These are phyloP conservation scores for Xestia sexstrigata DNA, from an alignment of 2,888 invertebrate species.

Conservation along the genomic window DNA sequence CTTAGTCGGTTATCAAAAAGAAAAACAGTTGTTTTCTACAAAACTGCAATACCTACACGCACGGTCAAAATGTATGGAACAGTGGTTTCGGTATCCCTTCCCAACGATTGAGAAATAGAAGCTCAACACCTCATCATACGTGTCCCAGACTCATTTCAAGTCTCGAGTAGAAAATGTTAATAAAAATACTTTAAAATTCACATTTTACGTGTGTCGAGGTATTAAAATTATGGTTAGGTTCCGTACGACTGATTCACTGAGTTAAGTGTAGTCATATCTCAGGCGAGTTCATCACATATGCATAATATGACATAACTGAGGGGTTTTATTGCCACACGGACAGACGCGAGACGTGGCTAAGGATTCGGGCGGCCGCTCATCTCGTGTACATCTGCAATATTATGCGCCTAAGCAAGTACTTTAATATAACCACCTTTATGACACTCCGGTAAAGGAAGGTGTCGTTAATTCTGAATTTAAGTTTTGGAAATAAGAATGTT, in stretches of 20 bases:
- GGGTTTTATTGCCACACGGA: constrained; percentile 86
- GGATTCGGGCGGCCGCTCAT: constrained; percentile 76
- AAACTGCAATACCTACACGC: too few relatives aligned
- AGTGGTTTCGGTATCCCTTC: too few relatives aligned
- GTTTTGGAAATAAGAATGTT: constrained; percentile 59
- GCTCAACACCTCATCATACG: background rate
- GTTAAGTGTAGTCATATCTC: constrained; percentile 78
- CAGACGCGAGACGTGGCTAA: constrained; percentile 85
- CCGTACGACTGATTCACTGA: constrained; percentile 77
- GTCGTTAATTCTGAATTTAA: constrained; percentile 77
- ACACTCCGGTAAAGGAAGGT: constrained; percentile 72
- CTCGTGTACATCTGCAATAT: constrained; percentile 72
- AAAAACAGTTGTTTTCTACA: too few relatives aligned
- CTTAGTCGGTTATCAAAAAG: too few relatives aligned
- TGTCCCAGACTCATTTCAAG: constrained; percentile 27
- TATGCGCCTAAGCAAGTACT: constrained; percentile 78
- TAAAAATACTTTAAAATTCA: constrained; percentile 64
- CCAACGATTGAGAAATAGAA: background rate
- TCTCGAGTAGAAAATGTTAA: constrained; percentile 44
- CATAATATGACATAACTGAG: constrained; percentile 86
- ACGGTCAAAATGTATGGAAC: too few relatives aligned
- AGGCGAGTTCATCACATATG: constrained; percentile 84
- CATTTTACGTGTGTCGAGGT: constrained; percentile 63
- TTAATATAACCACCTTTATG: constrained; percentile 84
- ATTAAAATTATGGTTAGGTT: constrained; percentile 70